Conservation (phyloP, 2,888 invertebrate genomes). For the Nezara viridula region DNA sequence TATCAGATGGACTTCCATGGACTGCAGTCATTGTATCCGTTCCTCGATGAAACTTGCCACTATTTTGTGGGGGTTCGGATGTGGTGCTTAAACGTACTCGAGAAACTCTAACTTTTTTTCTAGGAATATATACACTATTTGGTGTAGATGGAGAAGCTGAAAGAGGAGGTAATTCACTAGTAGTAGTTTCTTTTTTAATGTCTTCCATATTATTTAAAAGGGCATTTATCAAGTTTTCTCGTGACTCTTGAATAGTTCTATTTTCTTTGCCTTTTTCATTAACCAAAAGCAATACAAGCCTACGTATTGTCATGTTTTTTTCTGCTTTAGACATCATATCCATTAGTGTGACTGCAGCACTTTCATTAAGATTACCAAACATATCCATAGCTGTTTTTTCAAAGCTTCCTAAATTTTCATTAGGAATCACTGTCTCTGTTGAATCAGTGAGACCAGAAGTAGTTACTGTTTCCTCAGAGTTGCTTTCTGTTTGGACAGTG, state of each 20-base stretch:
- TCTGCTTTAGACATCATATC: conserved; percentile 86
- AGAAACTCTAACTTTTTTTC: conserved; percentile 59
- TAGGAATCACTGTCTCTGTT: conserved; percentile 56
- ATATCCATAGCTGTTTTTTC: conserved; percentile 82
- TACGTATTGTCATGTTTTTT: conserved; percentile 67
- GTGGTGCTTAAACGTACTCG: conserved; percentile 31
- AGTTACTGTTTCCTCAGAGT: conserved; percentile 54
- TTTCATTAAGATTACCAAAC: conserved; percentile 81
- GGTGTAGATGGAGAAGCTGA: conserved; percentile 67
- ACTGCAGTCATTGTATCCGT: conserved; percentile 62
- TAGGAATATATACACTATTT: conserved; percentile 64
- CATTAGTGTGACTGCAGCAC: conserved; percentile 81
- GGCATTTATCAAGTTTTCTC: conserved; percentile 78
- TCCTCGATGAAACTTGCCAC: conserved; percentile 62
- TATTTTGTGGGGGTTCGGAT: conserved; percentile 56
- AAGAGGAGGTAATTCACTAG: neutral
- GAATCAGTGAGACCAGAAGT: conserved; percentile 20
- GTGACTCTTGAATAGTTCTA: conserved; percentile 77
- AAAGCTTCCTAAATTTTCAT: conserved; percentile 69
- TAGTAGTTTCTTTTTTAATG: conserved; percentile 31
- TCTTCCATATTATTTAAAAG: conserved; percentile 75
- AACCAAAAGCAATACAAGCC: conserved; percentile 81
- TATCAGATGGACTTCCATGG: conserved; percentile 57
- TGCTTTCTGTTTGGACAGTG: conserved; percentile 48
- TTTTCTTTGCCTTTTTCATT: conserved; percentile 80